Evolutionary conservation across 2,797 vertebrate genomes (phyloP).

Genomic region (Etheostoma nigrum): DNA sequence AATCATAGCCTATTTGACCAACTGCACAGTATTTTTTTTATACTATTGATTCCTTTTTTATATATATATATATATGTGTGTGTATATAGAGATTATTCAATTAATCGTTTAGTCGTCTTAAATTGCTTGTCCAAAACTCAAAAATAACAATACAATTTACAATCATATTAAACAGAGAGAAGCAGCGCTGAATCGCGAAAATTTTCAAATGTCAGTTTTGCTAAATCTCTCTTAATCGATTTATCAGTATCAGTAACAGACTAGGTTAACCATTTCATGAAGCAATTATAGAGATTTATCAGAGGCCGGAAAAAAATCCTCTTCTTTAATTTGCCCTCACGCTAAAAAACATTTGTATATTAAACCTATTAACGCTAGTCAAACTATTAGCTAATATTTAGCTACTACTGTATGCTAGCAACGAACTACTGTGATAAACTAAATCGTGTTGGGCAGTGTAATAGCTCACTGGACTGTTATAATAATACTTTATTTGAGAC

Average conservation of each 20-base stretch:
- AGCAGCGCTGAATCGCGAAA: not conserved
- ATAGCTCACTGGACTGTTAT: not conserved
- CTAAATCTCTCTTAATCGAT: not conserved
- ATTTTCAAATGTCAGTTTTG: not conserved
- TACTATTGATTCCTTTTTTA: not conserved
- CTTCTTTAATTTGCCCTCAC: not conserved
- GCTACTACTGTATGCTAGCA: not conserved
- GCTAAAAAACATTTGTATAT: not conserved
- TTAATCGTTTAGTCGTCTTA: not conserved
- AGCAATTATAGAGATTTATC: not conserved
- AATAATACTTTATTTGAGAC: not conserved
- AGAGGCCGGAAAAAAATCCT: accelerated
- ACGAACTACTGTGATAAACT: not conserved
- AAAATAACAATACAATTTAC: not conserved
- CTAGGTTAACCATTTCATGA: not conserved
- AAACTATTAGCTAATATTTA: not conserved
- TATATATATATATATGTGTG: too few relatives aligned
- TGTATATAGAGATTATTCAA: not conserved
- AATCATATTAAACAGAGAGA: not conserved
- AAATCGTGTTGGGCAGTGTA: too few relatives aligned
- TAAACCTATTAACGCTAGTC: not conserved
- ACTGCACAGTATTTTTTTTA: not conserved
- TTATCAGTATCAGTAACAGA: not conserved
- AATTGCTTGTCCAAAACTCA: not conserved
- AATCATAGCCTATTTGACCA: not conserved